A percentile compares a stretch with the other conserved stretches of the same genome.
These are phyloP conservation scores for Mormoops blainvillei DNA, from an alignment of 2,113 vertebrate species.

Conservation along the genomic window DNA sequence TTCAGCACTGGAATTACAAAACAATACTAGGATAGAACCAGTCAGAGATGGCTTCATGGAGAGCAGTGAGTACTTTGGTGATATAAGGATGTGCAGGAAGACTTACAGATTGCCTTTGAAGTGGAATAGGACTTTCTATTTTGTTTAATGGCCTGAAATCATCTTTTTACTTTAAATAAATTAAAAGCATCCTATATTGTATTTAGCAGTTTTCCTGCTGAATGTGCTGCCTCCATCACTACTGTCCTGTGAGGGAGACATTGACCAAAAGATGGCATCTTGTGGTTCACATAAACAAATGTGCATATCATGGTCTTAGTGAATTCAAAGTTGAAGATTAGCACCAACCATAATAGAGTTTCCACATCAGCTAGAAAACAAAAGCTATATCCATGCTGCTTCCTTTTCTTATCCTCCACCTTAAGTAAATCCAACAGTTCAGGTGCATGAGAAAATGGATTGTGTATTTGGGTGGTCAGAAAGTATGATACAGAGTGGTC, in stretches of 20 bases:
- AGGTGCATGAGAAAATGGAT: neutral
- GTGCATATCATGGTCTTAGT: neutral
- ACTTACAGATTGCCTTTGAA: neutral
- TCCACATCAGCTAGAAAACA: neutral
- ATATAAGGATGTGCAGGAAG: neutral
- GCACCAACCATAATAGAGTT: neutral
- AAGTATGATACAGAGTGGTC: neutral
- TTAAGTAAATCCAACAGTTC: neutral
- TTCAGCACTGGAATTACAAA: neutral
- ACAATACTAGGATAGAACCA: neutral
- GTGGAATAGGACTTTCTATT: neutral
- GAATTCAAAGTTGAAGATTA: neutral
- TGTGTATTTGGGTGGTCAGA: neutral
- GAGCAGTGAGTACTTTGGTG: neutral
- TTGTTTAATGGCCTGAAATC: neutral
- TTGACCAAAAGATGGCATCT: neutral
- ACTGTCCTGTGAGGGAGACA: neutral
- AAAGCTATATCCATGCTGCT: neutral
- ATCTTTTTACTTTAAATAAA: conserved; percentile 3
- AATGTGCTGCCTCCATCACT: neutral
- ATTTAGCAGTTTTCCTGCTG: neutral
- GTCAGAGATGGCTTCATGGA: neutral
- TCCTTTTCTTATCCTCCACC: neutral
- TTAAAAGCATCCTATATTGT: neutral
- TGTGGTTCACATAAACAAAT: neutral